phyloP scores from a whole-genome alignment of 2,888 invertebrate species.

The Agrochola litura region DNA sequence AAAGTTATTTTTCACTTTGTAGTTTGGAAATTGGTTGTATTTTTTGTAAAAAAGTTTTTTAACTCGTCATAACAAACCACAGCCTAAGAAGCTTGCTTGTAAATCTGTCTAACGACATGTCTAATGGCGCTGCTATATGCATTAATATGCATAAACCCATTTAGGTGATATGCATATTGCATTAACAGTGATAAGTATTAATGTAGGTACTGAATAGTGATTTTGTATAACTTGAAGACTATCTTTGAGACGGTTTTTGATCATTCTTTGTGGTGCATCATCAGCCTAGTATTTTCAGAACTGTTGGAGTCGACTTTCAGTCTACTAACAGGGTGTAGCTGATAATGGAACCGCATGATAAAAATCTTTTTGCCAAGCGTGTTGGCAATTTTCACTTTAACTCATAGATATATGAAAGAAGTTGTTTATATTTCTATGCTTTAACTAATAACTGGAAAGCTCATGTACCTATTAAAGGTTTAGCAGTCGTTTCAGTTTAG shows the following conservation, averaged over 20 bases:
- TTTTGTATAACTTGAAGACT: slow-evolving; percentile 1
- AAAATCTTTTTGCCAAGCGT: neutral
- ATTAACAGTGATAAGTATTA: slow-evolving; percentile 44
- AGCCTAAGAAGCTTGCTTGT: slow-evolving; percentile 26
- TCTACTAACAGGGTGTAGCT: neutral
- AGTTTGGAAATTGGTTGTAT: too few relatives aligned
- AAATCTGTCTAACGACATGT: slow-evolving; percentile 28
- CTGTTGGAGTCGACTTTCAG: too few relatives aligned
- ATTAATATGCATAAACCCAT: slow-evolving; percentile 53
- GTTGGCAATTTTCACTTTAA: neutral
- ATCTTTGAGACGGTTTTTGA: neutral
- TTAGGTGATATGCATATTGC: slow-evolving; percentile 46
- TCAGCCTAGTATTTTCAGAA: neutral
- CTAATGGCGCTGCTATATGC: slow-evolving; percentile 24
- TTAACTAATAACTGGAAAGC: neutral
- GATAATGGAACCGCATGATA: neutral
- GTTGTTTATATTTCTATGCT: too few relatives aligned
- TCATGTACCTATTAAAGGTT: neutral
- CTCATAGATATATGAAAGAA: too few relatives aligned
- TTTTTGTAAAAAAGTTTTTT: too few relatives aligned
- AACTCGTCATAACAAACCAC: neutral
- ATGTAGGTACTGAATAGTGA: neutral
- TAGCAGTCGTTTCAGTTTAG: neutral
- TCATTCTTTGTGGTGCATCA: neutral
- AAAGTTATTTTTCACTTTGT: too few relatives aligned